Evolutionary conservation across 2,113 vertebrate genomes (phyloP).

Genomic region (Chloebia gouldiae): DNA sequence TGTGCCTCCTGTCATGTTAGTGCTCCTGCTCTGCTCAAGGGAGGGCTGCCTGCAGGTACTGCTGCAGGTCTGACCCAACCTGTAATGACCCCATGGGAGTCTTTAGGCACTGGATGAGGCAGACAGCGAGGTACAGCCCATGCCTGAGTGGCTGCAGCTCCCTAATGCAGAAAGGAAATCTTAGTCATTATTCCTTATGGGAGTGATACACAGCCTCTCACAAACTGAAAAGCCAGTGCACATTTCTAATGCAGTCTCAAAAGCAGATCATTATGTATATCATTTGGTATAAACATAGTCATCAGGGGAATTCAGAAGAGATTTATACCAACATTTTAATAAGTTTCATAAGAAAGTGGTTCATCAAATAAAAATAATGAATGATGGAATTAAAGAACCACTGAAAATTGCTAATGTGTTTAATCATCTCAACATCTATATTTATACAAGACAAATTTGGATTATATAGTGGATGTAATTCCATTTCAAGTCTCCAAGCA

Average conservation of each 20-base stretch:
- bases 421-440: slow-evolving; percentile 66
- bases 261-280: slow-evolving; percentile 66
- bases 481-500: slow-evolving; percentile 16
- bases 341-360: slow-evolving; percentile 61
- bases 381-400: slow-evolving; percentile 59
- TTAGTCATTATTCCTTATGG: slow-evolving; percentile 27
- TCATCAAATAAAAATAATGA: slow-evolving; percentile 69
- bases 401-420: slow-evolving; percentile 63
- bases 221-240: slow-evolving; percentile 14
- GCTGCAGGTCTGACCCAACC: background rate
- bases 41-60: background rate
- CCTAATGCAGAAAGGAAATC: background rate
- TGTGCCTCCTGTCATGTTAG: background rate
- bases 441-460: slow-evolving; percentile 65
- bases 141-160: background rate
- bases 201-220: background rate
- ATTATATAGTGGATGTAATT: slow-evolving; percentile 38
- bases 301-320: slow-evolving; percentile 57
- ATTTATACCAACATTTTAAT: slow-evolving; percentile 67
- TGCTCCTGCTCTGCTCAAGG: background rate
- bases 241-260: slow-evolving; percentile 49
- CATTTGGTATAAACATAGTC: slow-evolving; percentile 59
- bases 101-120: background rate
- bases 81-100: background rate
- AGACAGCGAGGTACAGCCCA: background rate